Percentiles rank a stretch among this genome's conserved stretches.
Conservation (phyloP, 2,888 invertebrate genomes). For the Campoplex nolae region DNA sequence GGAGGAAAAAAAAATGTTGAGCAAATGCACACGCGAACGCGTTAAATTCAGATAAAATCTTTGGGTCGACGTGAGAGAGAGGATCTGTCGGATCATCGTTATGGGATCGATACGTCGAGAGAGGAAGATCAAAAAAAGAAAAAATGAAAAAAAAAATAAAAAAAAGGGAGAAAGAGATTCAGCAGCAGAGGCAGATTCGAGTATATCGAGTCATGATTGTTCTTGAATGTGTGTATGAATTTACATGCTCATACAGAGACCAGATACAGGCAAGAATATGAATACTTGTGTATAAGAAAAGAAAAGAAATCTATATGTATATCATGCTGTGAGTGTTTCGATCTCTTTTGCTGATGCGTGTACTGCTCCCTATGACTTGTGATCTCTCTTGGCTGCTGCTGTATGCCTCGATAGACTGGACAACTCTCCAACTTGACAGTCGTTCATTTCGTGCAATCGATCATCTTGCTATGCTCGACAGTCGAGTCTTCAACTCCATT, state of each 20-base stretch:
- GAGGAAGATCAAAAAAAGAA: neutral
- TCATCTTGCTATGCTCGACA: slow-evolving; percentile 76
- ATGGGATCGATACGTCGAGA: slow-evolving; percentile 62
- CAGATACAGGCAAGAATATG: neutral
- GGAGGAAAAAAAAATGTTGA: slow-evolving; percentile 33
- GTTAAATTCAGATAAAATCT: slow-evolving; percentile 71
- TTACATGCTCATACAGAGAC: neutral
- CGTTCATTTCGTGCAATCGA: slow-evolving; percentile 79
- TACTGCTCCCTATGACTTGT: slow-evolving; percentile 46
- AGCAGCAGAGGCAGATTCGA: slow-evolving; percentile 51
- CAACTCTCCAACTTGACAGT: slow-evolving; percentile 67
- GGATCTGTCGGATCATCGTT: slow-evolving; percentile 79
- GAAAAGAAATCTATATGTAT: slow-evolving; percentile 46
- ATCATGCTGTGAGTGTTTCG: slow-evolving; percentile 52
- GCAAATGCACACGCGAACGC: slow-evolving; percentile 69
- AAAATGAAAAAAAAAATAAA: neutral
- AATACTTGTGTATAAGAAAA: slow-evolving; percentile 26
- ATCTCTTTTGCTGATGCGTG: slow-evolving; percentile 43
- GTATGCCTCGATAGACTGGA: slow-evolving; percentile 35
- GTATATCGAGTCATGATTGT: slow-evolving; percentile 65
- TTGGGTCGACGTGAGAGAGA: slow-evolving; percentile 66
- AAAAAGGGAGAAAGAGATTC: slow-evolving; percentile 15
- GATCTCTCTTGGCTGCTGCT: slow-evolving; percentile 48
- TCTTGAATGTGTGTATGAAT: slow-evolving; percentile 15
- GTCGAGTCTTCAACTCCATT: slow-evolving; percentile 36